Percentiles rank a stretch among this genome's conserved stretches.
Conservation (phyloP, 2,797 vertebrate species). For the Urosaurus nigricauda region DNA sequence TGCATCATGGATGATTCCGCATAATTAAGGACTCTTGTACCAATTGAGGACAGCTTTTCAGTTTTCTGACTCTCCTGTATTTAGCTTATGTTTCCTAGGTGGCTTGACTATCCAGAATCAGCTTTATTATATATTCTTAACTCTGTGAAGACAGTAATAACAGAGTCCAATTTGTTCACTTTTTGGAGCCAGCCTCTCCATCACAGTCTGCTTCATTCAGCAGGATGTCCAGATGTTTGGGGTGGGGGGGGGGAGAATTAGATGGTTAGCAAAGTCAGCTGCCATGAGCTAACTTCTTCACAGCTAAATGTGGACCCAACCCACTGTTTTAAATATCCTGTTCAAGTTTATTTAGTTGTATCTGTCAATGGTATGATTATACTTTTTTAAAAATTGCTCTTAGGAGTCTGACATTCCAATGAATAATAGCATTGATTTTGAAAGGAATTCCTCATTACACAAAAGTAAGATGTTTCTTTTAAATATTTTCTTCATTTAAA, state of each 20-base stretch:
- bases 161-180: no score
- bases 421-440: slow-evolving; percentile 12
- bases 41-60: no score
- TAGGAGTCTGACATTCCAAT: background rate
- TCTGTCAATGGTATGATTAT: background rate
- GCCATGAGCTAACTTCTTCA: background rate
- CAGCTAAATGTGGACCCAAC: background rate
- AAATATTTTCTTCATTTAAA: slow-evolving; percentile 18
- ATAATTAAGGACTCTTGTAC: no score
- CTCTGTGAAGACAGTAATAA: no score
- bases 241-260: no score
- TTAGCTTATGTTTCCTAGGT: no score
- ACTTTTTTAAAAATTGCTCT: background rate
- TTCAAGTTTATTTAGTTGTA: background rate
- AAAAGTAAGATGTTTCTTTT: slow-evolving; percentile 14
- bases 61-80: no score
- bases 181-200: background rate
- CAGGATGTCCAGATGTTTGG: background rate
- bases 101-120: no score
- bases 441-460: background rate
- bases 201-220: background rate
- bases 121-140: no score
- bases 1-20: no score
- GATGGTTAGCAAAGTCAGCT: background rate
- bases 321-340: background rate